Conservation (phyloP, 2,888 invertebrate species). For the Drosophila barbarae region DNA sequence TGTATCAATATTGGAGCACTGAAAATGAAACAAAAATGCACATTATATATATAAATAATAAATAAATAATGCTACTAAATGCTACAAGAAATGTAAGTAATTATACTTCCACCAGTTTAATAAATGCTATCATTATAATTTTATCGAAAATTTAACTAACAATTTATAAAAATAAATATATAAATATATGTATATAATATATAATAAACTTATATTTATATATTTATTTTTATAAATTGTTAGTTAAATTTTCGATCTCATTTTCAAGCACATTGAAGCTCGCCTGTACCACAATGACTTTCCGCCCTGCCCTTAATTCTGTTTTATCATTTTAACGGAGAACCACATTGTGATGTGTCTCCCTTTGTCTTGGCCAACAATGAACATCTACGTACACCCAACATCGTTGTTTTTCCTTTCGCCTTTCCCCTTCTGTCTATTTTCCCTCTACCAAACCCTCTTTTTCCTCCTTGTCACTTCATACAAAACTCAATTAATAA, state of each 20-base stretch:
- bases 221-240: too few species aligned
- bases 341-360: slow-evolving; percentile 1
- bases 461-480: slow-evolving; percentile 39
- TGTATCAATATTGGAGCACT: not conserved
- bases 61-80: not conserved
- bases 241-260: not conserved
- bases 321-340: slow-evolving; percentile 17
- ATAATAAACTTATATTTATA: too few species aligned
- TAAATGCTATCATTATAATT: too few species aligned
- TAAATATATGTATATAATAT: too few species aligned
- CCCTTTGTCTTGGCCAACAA: slow-evolving; percentile 10
- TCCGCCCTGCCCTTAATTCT: slow-evolving; percentile 6
- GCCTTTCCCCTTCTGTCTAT: not conserved
- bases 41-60: too few species aligned
- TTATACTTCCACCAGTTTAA: too few species aligned
- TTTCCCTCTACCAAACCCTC: slow-evolving; percentile 1
- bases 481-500: slow-evolving; percentile 69
- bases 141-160: too few species aligned
- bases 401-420: not conserved
- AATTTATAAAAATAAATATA: too few species aligned
- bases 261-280: not conserved
- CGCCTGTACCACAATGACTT: not conserved
- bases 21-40: not conserved
- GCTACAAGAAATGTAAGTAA: too few species aligned
- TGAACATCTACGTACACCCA: not conserved